Evolutionary conservation across 1,140 invertebrate genomes (phyloP).

Genomic region (Eurytemora carolleeae): DNA sequence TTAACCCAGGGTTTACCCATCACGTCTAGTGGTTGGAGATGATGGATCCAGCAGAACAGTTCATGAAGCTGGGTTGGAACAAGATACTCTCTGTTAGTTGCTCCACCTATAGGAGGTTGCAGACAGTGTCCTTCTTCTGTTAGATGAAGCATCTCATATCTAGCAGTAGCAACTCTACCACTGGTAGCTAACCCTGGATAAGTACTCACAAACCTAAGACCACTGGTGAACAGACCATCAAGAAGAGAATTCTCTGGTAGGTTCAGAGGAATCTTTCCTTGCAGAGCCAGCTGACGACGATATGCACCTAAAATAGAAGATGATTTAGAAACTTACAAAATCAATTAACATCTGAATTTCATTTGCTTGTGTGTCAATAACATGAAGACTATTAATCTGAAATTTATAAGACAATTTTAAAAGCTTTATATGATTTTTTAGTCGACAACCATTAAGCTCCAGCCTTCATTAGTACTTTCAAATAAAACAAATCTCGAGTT

Average conservation of each 20-base stretch:
- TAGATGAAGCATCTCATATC: neutral
- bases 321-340: neutral
- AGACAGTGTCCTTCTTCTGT: neutral
- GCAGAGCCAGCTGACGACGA: constrained; percentile 1
- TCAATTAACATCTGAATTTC: neutral
- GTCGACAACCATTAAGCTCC: too few relatives aligned
- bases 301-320: constrained; percentile 3
- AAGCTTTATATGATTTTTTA: too few relatives aligned
- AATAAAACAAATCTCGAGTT: too few relatives aligned
- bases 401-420: too few relatives aligned
- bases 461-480: too few relatives aligned
- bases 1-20: constrained; percentile 8
- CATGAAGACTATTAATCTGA: too few relatives aligned
- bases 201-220: constrained; percentile 4
- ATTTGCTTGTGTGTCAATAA: too few relatives aligned
- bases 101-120: neutral
- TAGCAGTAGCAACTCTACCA: neutral
- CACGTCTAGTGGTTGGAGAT: constrained; percentile 1
- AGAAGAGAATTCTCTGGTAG: neutral
- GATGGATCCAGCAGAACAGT: constrained; percentile 10
- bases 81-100: neutral
- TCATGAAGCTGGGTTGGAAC: constrained; percentile 7
- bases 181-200: neutral
- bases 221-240: constrained; percentile 4
- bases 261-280: neutral